Percentiles rank a stretch among this genome's conserved stretches.
phyloP scores from a whole-genome alignment of 2,888 invertebrate species.

The Leistus spinibarbis region DNA sequence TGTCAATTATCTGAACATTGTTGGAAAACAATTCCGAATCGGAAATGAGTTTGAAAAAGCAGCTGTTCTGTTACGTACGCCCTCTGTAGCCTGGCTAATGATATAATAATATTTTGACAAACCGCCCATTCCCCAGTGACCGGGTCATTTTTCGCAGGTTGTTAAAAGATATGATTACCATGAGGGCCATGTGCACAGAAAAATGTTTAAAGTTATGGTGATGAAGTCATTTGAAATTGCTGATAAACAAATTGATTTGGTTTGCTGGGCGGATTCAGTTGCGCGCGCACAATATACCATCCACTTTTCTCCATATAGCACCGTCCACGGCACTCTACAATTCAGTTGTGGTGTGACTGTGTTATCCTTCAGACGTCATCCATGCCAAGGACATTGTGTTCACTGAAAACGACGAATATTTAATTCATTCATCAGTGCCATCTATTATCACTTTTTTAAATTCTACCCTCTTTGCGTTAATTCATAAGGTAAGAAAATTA shows the following conservation, averaged over 20 bases:
- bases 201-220: not conserved
- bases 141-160: not conserved
- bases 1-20: not conserved
- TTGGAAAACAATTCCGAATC: not conserved
- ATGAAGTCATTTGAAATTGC: conserved; percentile 13
- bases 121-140: not conserved
- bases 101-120: conserved; percentile 1
- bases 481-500: not conserved
- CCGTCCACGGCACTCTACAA: not conserved
- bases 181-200: not conserved
- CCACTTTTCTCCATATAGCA: conserved; percentile 8
- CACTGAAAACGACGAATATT: not conserved
- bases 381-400: not conserved
- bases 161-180: not conserved
- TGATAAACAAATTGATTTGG: conserved; percentile 35
- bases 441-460: not conserved
- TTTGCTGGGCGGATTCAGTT: conserved; percentile 23
- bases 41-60: not conserved
- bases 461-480: not conserved
- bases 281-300: conserved; percentile 13
- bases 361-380: not conserved
- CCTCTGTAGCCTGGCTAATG: not conserved
- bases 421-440: not conserved
- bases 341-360: conserved; percentile 10
- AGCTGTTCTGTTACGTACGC: not conserved